Base-by-base conservation (phyloP, 2,797 vertebrate genomes). In the Oophaga sylvatica region DNA sequence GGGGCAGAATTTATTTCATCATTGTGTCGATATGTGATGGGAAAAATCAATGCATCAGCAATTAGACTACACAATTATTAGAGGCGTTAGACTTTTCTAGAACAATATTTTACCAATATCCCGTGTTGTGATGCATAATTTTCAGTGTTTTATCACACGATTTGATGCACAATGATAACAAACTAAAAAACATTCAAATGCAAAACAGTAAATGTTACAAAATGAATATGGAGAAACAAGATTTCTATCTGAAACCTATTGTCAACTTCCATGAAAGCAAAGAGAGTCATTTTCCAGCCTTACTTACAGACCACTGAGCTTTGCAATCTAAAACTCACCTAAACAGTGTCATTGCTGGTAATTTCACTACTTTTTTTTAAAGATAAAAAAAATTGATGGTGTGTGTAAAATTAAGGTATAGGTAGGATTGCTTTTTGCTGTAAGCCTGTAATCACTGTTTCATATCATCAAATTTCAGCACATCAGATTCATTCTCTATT, bases 401-500 rank as follows among this genome's bases (percentile, higher is more conserved):
- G 83, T 89, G 84, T 89, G 88, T 71, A 89, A 83, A 67, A 80
- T 41, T 73, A 91, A 91, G 87, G 80, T 89, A 91, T 79, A 65
- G 84, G 90, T 91, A 83, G 90, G 86, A 87, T 84, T 86, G 91
- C 91, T 89, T 89, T 91, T 90, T 90, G 81, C 90, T 76, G 80
- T 65, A 90, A 78, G 90, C 91, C 90, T 65, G 86, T 62, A 92
- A 91, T 90, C 90, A 90, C 65, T 67, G 84, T 26, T 89, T 89
- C 87, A 91, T 71, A 87, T 90, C 84, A 91, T 89, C 90, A 86
- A 89, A 92, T 90, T 91, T 88, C 84, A 92, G 56, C 88, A 56
- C 76, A 93, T 89, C 91, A 90, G 87, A 83, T 92, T 91, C 90
- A 92, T 92, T 92, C 87, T 92, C 90, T 89, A 88, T 92, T 93